Evolutionary conservation across 2,797 vertebrate genomes (phyloP).

Genomic region (Petrocephalus sullivani): DNA sequence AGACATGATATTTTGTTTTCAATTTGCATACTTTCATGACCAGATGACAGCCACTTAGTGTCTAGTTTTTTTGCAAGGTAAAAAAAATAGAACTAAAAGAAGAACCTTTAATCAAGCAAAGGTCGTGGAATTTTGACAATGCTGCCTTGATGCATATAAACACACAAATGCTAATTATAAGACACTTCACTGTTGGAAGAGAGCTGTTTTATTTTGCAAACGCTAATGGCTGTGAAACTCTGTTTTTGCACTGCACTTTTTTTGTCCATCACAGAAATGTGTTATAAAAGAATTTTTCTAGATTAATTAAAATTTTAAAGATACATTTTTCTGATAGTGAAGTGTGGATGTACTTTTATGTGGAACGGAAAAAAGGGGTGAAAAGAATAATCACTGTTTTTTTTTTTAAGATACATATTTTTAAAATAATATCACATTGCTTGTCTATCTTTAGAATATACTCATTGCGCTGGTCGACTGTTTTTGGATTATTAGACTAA

Average conservation of each 20-base stretch:
- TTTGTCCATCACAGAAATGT: slow-evolving; percentile 26
- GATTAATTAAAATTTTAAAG: not conserved
- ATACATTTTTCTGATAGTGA: slow-evolving; percentile 20
- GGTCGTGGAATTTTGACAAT: slow-evolving; percentile 20
- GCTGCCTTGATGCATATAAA: slow-evolving; percentile 12
- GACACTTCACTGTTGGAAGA: not conserved
- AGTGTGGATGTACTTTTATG: slow-evolving; percentile 7
- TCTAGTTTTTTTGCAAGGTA: not conserved
- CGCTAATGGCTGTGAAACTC: slow-evolving; percentile 40
- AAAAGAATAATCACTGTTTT: not conserved
- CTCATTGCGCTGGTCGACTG: not conserved
- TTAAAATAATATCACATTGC: not conserved
- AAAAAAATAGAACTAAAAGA: not conserved
- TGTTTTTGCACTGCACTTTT: not conserved
- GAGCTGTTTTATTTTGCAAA: slow-evolving; percentile 25
- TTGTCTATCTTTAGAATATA: not conserved
- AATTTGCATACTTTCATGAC: slow-evolving; percentile 1
- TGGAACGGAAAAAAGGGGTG: not conserved
- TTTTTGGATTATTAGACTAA: not conserved
- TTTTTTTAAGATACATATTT: not conserved
- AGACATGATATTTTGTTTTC: not conserved
- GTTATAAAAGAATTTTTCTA: slow-evolving; percentile 15
- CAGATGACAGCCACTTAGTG: not conserved
- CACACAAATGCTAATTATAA: slow-evolving; percentile 21
- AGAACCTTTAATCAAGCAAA: slow-evolving; percentile 23